Base-by-base conservation (phyloP, 2,888 invertebrate species). In the Chrysomela aeneicollis region DNA sequence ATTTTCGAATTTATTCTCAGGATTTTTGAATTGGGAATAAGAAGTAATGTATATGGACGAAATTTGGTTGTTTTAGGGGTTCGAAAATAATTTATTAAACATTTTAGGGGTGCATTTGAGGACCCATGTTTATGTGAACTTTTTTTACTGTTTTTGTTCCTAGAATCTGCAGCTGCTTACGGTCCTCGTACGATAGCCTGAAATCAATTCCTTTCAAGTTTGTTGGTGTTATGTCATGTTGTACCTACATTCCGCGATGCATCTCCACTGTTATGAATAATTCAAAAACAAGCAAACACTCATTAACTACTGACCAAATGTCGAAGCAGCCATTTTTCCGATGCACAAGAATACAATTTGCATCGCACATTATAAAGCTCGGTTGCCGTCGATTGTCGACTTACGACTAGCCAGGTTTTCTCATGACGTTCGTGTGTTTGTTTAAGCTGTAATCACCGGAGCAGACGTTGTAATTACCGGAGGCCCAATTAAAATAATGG, bases 401-500 rank as follows among this genome's bases (percentile, higher is more conserved):
- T 71, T 71, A 70, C 70, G 73, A 71, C 70, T 71, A 70, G 70
- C 65, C 75, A 74, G 72, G 73, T 76, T 42, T 77, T 76, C 78
- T 75, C 78, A 77, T 76, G 74, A 74, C 72, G 74, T 78, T 77
- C 78, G 78, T 79, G 79, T 82, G 78, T 82, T 82, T 82, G 81
- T 80, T 81, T 81, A 81, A 79, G 77, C 73, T 76, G 76, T 78
- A 80, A 80, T 80, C 79, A 80, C 73, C 72, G 70, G 66, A 69
- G 78, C 82, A 81, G 82, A 81, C 82, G 77, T 77, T 80, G 80
- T 81, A 82, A 83, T 82, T 82, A 83, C 78, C 76, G 71, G 71
- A 72, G 77, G 74, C 76, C 81, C 82, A 83, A 84, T 84, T 84
- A 83, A 83, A 82, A 83, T 84, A 84, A 84, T 84, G 82, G 82